Percentiles rank a stretch among this genome's conserved stretches.
These are phyloP conservation scores for Asarcornis scutulata DNA, from an alignment of 2,113 vertebrate genomes.

Conservation along the genomic window DNA sequence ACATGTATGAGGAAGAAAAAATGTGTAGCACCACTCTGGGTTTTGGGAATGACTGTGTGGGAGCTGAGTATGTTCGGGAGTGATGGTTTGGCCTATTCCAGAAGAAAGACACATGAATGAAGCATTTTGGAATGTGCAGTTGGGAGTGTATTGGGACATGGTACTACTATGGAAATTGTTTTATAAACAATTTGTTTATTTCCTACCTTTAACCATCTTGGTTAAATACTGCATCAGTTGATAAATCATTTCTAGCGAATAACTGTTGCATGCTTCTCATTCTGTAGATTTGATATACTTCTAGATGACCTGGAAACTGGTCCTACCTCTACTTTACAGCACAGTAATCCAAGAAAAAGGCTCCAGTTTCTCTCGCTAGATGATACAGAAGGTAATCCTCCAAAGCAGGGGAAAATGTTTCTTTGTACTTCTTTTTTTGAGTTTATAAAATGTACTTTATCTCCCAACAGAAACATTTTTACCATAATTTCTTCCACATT, in stretches of 20 bases:
- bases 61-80: neutral
- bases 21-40: neutral
- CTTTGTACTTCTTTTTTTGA: neutral
- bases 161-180: neutral
- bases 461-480: neutral
- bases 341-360: conserved; percentile 81
- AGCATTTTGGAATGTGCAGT: neutral
- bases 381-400: conserved; percentile 80
- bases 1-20: neutral
- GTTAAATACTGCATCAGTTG: neutral
- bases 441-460: neutral
- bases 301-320: conserved; percentile 80
- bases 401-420: neutral
- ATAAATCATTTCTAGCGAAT: neutral
- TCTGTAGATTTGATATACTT: conserved; percentile 81
- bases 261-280: conserved; percentile 18
- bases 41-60: neutral
- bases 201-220: no score
- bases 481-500: neutral
- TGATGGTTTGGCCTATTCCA: neutral
- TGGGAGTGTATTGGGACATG: neutral
- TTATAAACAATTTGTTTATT: neutral
- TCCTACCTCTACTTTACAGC: conserved; percentile 75
- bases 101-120: neutral
- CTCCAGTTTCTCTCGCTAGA: conserved; percentile 85